A percentile compares a stretch with the other conserved stretches of the same genome.
phyloP scores from a whole-genome alignment of 2,888 invertebrate species.

The Erynnis tages region DNA sequence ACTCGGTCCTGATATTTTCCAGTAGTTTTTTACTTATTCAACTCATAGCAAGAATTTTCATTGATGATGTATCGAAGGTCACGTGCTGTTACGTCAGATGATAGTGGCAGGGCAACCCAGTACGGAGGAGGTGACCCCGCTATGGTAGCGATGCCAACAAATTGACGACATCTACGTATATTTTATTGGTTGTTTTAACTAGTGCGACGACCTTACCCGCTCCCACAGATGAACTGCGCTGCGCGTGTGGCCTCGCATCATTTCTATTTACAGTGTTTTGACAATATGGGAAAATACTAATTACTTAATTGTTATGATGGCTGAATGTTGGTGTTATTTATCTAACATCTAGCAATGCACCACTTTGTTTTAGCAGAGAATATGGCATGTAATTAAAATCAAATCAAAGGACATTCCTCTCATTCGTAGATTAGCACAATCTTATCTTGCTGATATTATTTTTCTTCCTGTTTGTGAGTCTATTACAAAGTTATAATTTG shows the following conservation, averaged over 20 bases:
- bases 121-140: constrained; percentile 61
- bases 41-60: background rate
- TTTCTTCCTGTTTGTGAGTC: too few species aligned
- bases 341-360: too few species aligned
- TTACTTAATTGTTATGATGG: too few species aligned
- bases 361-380: too few species aligned
- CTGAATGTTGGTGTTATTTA: too few species aligned
- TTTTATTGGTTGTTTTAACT: constrained; percentile 71
- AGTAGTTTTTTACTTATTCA: too few species aligned
- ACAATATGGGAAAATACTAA: constrained; percentile 25
- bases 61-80: constrained; percentile 24
- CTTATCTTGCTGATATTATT: too few species aligned
- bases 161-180: constrained; percentile 82
- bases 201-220: constrained; percentile 74
- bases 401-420: too few species aligned
- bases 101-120: constrained; percentile 45
- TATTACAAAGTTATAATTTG: too few species aligned
- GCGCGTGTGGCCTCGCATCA: constrained; percentile 73
- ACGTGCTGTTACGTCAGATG: constrained; percentile 26
- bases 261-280: constrained; percentile 43
- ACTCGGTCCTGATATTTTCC: too few species aligned
- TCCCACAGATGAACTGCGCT: constrained; percentile 61
- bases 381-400: too few species aligned
- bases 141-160: constrained; percentile 69
- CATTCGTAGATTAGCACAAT: too few species aligned